Base-by-base conservation (phyloP, 2,797 vertebrate species). In the Sibirionetta formosa region DNA sequence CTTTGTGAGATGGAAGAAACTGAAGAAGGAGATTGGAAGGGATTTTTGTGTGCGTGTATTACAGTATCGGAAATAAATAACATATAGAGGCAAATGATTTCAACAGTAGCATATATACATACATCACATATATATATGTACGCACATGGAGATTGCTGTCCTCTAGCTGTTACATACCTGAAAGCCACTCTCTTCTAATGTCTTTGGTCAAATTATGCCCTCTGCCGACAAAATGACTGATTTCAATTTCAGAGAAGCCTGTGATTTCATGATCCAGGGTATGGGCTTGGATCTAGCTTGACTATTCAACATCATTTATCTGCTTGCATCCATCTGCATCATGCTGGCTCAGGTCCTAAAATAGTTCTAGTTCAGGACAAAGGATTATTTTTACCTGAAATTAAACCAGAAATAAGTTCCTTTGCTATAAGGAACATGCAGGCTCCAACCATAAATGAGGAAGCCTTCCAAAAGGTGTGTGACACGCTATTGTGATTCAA, bases 71-170 rank as follows among this genome's bases (percentile, higher is more conserved):
- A 78, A 78, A 88, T 64, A 63, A 56, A 2, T 4, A 68, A 42
- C 3, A 12, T 18, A n/a, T 0, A 33, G 23, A 64, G 38, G 54
- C 63, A 81, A 89, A n/a, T 16, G 38, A 40, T 31, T 60, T 68
- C 51, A 23, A 36, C 46, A 66, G 1, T 7, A 76, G 48, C 31
- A 53, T 0, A 38, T 20, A 58, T 31, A 53, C 23, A 19, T 44
- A 14, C 10, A 9, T 64, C 27, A 42, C 60, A 36, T 23, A 71
- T 50, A 71, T 50, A 70, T 6, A 22, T 1, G 1, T 8, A 35
- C 4, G 38, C 9, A 54, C 23, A 29, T 3, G 2, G 0, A 75
- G 35, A 48, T 36, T 23, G 20, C 20, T 33, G 29, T 9, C 20
- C 58, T 23, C 63, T 18, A 48, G 10, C 10, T 14, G n/a, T 46